Conservation (phyloP, 2,797 vertebrate species). For the Crenichthys baileyi region DNA sequence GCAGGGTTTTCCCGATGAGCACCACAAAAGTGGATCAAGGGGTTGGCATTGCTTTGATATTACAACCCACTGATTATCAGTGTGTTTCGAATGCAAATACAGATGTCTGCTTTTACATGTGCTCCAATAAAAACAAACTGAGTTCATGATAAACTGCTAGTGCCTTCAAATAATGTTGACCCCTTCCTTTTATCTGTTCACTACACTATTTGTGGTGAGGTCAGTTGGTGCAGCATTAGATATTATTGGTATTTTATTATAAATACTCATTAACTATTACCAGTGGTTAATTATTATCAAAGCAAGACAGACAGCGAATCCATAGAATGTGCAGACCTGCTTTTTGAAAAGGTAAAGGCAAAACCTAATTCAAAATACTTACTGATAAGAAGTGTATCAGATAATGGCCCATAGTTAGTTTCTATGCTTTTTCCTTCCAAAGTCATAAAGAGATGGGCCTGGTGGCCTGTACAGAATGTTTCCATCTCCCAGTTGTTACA, state of each 20-base stretch:
- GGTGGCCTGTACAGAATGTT: background rate
- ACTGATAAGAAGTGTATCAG: background rate
- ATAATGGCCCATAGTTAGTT: background rate
- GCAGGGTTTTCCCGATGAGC: slow-evolving; percentile 47
- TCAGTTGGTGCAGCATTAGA: slow-evolving; percentile 45
- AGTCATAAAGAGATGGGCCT: background rate
- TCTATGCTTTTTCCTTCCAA: background rate
- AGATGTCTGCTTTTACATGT: slow-evolving; percentile 46
- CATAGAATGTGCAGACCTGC: background rate
- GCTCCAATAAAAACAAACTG: slow-evolving; percentile 63
- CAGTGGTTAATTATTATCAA: slow-evolving; percentile 28
- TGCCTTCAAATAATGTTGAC: slow-evolving; percentile 67
- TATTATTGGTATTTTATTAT: slow-evolving; percentile 45
- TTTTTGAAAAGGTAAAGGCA: background rate
- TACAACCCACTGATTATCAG: slow-evolving; percentile 55
- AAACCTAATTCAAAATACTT: slow-evolving; percentile 1
- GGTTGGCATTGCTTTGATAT: slow-evolving; percentile 66
- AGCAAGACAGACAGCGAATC: background rate
- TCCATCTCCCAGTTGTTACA: background rate
- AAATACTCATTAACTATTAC: slow-evolving; percentile 24
- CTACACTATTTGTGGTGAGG: slow-evolving; percentile 44
- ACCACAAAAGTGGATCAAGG: slow-evolving; percentile 68
- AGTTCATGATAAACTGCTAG: slow-evolving; percentile 45
- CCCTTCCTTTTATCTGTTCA: slow-evolving; percentile 60
- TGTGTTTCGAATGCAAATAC: slow-evolving; percentile 70